Percentiles rank a stretch among this genome's conserved stretches.
phyloP scores from a whole-genome alignment of 2,888 invertebrate genomes.

The Fragum whitleyi region DNA sequence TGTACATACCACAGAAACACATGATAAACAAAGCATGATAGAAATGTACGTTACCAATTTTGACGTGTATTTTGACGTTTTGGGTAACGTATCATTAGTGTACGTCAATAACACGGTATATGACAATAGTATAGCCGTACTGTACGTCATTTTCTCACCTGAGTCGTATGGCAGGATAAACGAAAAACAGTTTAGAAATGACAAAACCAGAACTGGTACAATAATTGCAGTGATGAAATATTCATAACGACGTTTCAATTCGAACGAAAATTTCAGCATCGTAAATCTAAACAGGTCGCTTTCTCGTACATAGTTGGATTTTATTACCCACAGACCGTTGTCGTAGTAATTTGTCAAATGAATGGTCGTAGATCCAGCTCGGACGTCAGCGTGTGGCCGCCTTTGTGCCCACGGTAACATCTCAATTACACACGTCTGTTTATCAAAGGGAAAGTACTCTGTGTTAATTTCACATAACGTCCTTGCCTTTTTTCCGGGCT shows the following conservation, averaged over 20 bases:
- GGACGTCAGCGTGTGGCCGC: background rate
- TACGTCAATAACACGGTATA: constrained; percentile 10
- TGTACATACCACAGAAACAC: constrained; percentile 4
- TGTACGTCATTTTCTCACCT: constrained; percentile 13
- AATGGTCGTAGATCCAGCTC: background rate
- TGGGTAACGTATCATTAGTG: constrained; percentile 3
- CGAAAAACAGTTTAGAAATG: constrained; percentile 8
- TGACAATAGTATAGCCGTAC: constrained; percentile 5
- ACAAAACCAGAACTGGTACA: background rate
- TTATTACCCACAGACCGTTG: background rate
- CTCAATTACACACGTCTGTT: background rate
- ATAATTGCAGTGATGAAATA: constrained; percentile 3
- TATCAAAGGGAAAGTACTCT: constrained; percentile 13
- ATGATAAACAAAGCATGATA: constrained; percentile 1
- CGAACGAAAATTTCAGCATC: background rate
- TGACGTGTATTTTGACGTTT: constrained; percentile 15
- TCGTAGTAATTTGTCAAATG: background rate
- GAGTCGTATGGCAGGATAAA: background rate
- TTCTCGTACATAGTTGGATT: background rate
- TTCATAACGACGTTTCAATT: constrained; percentile 6
- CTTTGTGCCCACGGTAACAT: background rate
- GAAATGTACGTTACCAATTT: background rate
- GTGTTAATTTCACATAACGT: constrained; percentile 5
- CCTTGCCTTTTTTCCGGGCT: background rate
- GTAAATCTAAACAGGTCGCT: background rate